Evolutionary conservation across 2,888 invertebrate species (phyloP).

Genomic region (Daptonema setosum): DNA sequence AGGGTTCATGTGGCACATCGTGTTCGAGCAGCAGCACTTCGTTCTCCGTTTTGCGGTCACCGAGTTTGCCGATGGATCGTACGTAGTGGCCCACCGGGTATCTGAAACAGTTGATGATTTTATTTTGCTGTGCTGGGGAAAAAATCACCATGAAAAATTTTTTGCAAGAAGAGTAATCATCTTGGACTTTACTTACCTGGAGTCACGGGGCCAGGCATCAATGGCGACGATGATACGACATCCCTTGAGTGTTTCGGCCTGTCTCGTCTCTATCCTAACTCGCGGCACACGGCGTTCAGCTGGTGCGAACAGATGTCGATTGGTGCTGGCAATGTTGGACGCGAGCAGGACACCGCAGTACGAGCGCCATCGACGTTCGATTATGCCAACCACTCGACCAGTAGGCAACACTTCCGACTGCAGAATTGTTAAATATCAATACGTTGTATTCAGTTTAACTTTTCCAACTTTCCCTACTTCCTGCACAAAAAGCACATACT

Average conservation of each 20-base stretch:
- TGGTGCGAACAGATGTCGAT: slow-evolving; percentile 67
- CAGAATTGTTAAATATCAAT: slow-evolving; percentile 18
- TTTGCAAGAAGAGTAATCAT: slow-evolving; percentile 41
- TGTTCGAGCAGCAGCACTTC: slow-evolving; percentile 84
- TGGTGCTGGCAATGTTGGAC: slow-evolving; percentile 11
- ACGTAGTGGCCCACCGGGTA: slow-evolving; percentile 53
- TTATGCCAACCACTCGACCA: slow-evolving; percentile 70
- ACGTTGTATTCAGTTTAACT: slow-evolving; percentile 16
- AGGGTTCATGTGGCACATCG: slow-evolving; percentile 82
- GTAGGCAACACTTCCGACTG: slow-evolving; percentile 37
- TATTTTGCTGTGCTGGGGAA: background rate
- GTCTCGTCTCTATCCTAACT: slow-evolving; percentile 80
- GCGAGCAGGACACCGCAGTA: slow-evolving; percentile 83
- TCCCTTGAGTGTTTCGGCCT: slow-evolving; percentile 35
- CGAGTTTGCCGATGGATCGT: slow-evolving; percentile 65
- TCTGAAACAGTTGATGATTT: too few species aligned
- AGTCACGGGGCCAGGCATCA: slow-evolving; percentile 82
- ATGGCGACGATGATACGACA: slow-evolving; percentile 73
- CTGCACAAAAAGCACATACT: slow-evolving; percentile 13
- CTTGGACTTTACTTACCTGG: too few species aligned
- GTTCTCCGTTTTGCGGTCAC: slow-evolving; percentile 83
- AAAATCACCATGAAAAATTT: background rate
- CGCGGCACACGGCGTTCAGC: slow-evolving; percentile 80
- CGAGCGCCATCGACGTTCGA: slow-evolving; percentile 83
- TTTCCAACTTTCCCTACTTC: slow-evolving; percentile 25